These are phyloP conservation scores for Todus mexicanus DNA, from an alignment of 2,797 vertebrate genomes.

Conservation along the genomic window DNA sequence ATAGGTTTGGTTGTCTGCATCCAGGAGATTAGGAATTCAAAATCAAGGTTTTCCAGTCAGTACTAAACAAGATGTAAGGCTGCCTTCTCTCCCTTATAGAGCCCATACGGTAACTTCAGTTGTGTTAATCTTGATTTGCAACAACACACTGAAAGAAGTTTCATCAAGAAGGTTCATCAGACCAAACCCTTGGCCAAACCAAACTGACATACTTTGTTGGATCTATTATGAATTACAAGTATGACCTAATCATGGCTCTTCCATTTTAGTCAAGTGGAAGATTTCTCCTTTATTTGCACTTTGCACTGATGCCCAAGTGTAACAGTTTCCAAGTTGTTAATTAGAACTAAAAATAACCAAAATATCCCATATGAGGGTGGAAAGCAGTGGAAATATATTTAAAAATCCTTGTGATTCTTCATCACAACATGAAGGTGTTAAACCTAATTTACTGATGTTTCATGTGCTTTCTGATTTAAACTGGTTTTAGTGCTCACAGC, in stretches of 20 bases:
- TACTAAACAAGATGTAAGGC: background rate
- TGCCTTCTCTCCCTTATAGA: background rate
- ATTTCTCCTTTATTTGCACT: background rate
- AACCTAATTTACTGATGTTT: background rate
- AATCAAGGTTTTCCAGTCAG: background rate
- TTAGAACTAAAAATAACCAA: background rate
- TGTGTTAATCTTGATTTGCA: background rate
- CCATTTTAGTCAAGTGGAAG: background rate
- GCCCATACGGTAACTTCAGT: background rate
- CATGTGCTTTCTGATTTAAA: background rate
- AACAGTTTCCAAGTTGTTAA: background rate
- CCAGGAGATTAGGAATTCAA: background rate
- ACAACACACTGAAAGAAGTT: background rate
- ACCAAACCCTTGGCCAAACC: background rate
- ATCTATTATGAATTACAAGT: background rate
- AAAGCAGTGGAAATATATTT: background rate
- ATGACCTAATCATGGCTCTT: background rate
- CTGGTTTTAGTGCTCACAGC: background rate
- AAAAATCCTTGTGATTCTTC: background rate
- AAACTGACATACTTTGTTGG: background rate
- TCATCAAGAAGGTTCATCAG: background rate
- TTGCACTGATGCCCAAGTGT: background rate
- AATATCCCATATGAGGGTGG: background rate
- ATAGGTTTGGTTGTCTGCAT: background rate
- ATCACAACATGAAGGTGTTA: background rate